Percentiles rank a stretch among this genome's conserved stretches.
Evolutionary conservation across 2,797 vertebrate species (phyloP).

Genomic region (Mus caroli): DNA sequence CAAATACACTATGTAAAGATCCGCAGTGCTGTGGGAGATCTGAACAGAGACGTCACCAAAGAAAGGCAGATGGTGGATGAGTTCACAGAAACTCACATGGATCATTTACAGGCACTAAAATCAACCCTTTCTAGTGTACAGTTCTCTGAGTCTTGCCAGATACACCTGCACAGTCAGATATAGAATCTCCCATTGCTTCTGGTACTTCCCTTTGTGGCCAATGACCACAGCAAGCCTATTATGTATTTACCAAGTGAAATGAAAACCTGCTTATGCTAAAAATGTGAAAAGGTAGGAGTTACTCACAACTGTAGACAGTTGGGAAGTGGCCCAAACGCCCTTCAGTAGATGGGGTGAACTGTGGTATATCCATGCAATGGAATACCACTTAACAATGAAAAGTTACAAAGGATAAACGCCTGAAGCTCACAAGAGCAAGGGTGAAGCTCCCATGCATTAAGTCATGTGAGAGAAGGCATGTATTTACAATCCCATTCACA

Average conservation of each 20-base stretch:
- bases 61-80: neutral
- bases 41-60: neutral
- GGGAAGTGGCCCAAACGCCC: neutral
- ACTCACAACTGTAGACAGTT: neutral
- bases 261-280: neutral
- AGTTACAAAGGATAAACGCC: neutral
- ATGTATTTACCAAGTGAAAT: neutral
- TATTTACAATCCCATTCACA: neutral
- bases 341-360: neutral
- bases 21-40: neutral
- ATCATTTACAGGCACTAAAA: neutral
- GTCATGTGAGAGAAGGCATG: neutral
- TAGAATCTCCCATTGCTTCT: too few species aligned
- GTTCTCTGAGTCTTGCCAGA: neutral
- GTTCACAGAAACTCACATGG: neutral
- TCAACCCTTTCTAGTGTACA: neutral
- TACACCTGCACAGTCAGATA: neutral
- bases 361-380: neutral
- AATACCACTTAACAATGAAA: neutral
- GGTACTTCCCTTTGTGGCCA: too few species aligned
- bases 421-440: neutral
- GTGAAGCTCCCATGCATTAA: neutral
- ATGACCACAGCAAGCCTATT: neutral
- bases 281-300: neutral
- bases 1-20: neutral